These are phyloP conservation scores for Caenorhabditis plicata DNA, from an alignment of 2,888 invertebrate species.

Conservation along the genomic window DNA sequence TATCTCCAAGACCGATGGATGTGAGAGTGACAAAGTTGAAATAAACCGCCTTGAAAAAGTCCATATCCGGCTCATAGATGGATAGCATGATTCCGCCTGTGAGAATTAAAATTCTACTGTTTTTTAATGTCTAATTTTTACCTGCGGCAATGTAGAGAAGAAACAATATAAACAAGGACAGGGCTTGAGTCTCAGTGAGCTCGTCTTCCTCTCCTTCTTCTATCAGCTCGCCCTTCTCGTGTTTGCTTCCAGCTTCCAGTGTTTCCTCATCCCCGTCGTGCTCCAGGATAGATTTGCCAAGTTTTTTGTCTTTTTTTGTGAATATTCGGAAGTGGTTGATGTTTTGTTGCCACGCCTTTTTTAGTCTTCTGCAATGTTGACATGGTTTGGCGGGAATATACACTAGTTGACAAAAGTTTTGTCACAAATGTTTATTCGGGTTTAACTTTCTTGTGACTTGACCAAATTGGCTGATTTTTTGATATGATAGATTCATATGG, in stretches of 20 bases:
- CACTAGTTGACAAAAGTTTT: too few species aligned
- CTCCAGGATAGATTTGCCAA: constrained; percentile 18
- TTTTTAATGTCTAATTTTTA: background rate
- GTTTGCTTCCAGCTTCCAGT: constrained; percentile 33
- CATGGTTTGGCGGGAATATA: background rate
- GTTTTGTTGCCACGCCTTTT: constrained; percentile 10
- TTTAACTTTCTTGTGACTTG: too few species aligned
- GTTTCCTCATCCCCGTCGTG: constrained; percentile 34
- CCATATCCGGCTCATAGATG: constrained; percentile 61
- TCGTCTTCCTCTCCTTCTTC: constrained; percentile 26
- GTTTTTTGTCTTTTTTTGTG: constrained; percentile 8
- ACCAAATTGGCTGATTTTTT: too few species aligned
- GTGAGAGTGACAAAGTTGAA: constrained; percentile 63
- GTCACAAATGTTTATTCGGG: too few species aligned
- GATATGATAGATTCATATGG: too few species aligned
- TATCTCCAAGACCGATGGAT: constrained; percentile 60
- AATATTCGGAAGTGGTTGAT: constrained; percentile 6
- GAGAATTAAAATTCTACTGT: too few species aligned
- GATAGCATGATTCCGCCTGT: constrained; percentile 43
- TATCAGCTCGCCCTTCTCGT: constrained; percentile 16
- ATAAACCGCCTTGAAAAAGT: constrained; percentile 61
- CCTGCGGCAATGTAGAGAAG: constrained; percentile 52
- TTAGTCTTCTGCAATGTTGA: constrained; percentile 11
- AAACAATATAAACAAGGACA: constrained; percentile 54
- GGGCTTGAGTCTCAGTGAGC: constrained; percentile 33